A percentile compares a stretch with the other conserved stretches of the same genome.
Conservation (phyloP, 2,888 invertebrate species). For the Mimas tiliae region DNA sequence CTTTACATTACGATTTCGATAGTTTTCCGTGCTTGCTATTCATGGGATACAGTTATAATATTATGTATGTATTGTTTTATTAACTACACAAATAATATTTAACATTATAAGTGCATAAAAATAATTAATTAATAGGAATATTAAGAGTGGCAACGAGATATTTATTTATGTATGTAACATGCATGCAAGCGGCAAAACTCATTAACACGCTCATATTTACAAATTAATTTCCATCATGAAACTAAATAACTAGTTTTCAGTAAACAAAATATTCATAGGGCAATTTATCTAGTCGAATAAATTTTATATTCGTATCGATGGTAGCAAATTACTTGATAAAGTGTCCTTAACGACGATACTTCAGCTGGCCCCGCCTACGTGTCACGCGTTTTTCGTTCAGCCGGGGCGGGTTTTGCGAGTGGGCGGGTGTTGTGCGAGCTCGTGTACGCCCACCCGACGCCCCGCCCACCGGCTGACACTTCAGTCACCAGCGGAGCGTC, state of each 20-base stretch:
- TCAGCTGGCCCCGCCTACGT: slow-evolving; percentile 73
- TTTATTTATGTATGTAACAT: neutral
- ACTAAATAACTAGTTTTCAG: slow-evolving; percentile 1
- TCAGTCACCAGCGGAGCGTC: slow-evolving; percentile 74
- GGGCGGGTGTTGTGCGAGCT: slow-evolving; percentile 60
- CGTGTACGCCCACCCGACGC: slow-evolving; percentile 61
- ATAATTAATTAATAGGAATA: neutral
- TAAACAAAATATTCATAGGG: slow-evolving; percentile 30
- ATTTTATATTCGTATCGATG: slow-evolving; percentile 75
- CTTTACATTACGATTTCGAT: no score
- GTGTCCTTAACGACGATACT: slow-evolving; percentile 80
- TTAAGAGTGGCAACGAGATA: neutral
- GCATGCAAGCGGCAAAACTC: neutral
- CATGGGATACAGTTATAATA: no score
- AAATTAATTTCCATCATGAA: neutral
- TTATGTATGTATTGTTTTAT: no score
- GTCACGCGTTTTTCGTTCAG: slow-evolving; percentile 69
- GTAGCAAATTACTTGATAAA: slow-evolving; percentile 83
- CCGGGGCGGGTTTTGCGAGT: slow-evolving; percentile 56
- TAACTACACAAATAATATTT: no score
- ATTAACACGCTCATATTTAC: neutral
- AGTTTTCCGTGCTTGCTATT: no score
- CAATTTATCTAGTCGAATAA: slow-evolving; percentile 56
- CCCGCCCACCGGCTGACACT: slow-evolving; percentile 72
- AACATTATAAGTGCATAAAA: neutral